These are phyloP conservation scores for Dasysyrphus albostriatus DNA, from an alignment of 2,888 invertebrate genomes.

Conservation along the genomic window DNA sequence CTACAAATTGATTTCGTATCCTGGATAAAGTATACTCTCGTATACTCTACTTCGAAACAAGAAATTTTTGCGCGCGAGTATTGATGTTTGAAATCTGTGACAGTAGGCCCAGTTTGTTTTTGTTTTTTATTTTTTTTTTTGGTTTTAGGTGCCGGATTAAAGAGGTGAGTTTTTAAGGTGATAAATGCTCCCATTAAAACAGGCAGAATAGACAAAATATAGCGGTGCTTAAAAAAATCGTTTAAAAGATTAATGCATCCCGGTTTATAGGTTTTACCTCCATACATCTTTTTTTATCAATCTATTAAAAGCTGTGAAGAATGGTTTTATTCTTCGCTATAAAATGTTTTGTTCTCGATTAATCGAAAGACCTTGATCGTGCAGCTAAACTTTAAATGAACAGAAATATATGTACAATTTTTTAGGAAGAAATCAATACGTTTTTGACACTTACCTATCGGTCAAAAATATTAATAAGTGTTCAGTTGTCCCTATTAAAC, in stretches of 20 bases:
- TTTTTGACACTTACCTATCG: too few relatives aligned
- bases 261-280: background rate
- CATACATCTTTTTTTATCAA: background rate
- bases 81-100: constrained; percentile 13
- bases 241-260: constrained; percentile 13
- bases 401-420: too few relatives aligned
- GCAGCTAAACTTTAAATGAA: background rate
- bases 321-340: background rate
- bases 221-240: background rate
- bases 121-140: background rate
- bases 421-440: too few relatives aligned
- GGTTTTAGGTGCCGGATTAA: constrained; percentile 7
- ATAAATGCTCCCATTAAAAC: constrained; percentile 4
- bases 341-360: background rate
- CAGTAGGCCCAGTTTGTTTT: background rate
- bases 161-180: constrained; percentile 8
- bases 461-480: too few relatives aligned
- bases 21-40: constrained; percentile 15
- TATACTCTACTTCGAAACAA: background rate
- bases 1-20: constrained; percentile 39
- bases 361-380: background rate
- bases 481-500: too few relatives aligned
- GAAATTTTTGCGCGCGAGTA: constrained; percentile 22
- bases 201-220: background rate
- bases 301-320: background rate